A percentile compares a stretch with the other conserved stretches of the same genome.
Evolutionary conservation across 1,140 invertebrate genomes (phyloP).

Genomic region (Drosophila nikananu): DNA sequence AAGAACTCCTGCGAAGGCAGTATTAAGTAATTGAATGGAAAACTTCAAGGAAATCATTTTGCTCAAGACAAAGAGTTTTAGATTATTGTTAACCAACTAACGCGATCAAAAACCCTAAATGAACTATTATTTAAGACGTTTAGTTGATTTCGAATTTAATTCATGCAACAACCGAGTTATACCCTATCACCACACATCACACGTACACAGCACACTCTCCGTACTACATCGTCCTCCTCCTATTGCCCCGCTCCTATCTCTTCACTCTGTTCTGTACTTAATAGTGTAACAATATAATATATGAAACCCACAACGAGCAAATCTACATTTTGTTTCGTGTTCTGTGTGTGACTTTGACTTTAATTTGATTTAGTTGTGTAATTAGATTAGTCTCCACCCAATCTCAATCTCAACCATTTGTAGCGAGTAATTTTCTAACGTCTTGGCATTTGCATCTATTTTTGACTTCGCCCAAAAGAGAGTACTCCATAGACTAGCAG

Average conservation of each 20-base stretch:
- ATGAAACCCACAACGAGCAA: conserved; percentile 29
- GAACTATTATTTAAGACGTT: conserved; percentile 48
- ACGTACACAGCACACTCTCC: conserved; percentile 10
- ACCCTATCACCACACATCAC: conserved; percentile 32
- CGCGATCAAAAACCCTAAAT: conserved; percentile 21
- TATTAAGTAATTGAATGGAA: conserved; percentile 42
- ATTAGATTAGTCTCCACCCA: conserved; percentile 28
- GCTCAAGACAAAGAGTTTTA: conserved; percentile 56
- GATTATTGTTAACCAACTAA: conserved; percentile 32
- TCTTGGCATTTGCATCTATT: conserved; percentile 36
- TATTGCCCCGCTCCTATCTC: conserved; percentile 4
- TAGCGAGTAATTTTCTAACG: conserved; percentile 30
- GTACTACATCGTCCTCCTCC: background rate
- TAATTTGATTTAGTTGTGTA: conserved; percentile 40
- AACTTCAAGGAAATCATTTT: conserved; percentile 37
- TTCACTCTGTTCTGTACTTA: conserved; percentile 63
- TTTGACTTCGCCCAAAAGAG: conserved; percentile 13
- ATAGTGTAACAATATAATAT: conserved; percentile 27
- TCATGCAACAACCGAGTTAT: conserved; percentile 53
- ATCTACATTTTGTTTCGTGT: conserved; percentile 24
- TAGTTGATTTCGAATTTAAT: conserved; percentile 77
- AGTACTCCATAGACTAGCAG: conserved; percentile 7
- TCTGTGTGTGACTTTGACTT: conserved; percentile 40
- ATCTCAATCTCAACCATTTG: conserved; percentile 49
- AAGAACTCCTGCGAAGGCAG: conserved; percentile 38